Percentiles rank a stretch among this genome's conserved stretches.
Evolutionary conservation across 2,797 vertebrate genomes (phyloP).

Genomic region (Alcedo quadribrachys): DNA sequence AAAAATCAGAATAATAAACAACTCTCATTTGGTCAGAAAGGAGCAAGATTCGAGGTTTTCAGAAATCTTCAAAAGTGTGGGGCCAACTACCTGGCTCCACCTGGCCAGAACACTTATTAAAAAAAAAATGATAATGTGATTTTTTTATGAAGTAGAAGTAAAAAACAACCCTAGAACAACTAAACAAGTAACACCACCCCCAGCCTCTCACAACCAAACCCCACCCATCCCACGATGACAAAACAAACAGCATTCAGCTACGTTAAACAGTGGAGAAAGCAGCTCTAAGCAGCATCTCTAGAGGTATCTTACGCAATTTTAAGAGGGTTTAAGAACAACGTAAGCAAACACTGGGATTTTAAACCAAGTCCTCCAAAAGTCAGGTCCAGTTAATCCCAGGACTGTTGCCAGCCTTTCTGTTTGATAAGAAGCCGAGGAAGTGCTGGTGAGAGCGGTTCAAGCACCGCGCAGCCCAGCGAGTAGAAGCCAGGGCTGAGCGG

Average conservation of each 20-base stretch:
- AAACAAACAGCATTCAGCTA: not conserved
- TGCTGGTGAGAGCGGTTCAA: rapidly evolving
- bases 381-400: not conserved
- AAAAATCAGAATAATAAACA: not conserved
- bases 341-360: not conserved
- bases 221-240: not conserved
- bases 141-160: not conserved
- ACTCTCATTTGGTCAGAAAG: not conserved
- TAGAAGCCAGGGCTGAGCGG: too few species aligned
- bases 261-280: not conserved
- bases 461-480: too few species aligned
- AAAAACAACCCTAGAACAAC: not conserved
- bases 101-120: not conserved
- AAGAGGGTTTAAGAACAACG: not conserved
- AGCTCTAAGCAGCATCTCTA: not conserved
- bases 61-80: not conserved
- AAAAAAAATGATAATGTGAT: not conserved
- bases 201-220: not conserved
- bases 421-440: not conserved
- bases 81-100: not conserved
- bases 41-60: not conserved
- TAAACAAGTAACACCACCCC: not conserved
- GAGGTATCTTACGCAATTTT: not conserved
- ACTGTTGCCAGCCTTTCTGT: not conserved
- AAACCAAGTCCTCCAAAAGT: not conserved